phyloP scores from a whole-genome alignment of 1,140 invertebrate species.

The Antheraea mylitta region DNA sequence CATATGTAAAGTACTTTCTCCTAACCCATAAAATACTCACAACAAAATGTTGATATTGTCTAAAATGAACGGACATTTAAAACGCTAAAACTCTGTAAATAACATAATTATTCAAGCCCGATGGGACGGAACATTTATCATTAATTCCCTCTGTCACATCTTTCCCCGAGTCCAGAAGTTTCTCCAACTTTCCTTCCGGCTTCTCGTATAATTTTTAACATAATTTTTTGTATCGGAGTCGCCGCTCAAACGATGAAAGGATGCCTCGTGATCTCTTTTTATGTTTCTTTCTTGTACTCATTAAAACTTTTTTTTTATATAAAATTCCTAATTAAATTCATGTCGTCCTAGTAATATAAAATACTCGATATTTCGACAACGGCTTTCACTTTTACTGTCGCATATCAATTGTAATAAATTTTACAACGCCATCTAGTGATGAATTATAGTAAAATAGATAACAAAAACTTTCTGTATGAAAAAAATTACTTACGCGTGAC shows the following conservation, averaged over 20 bases:
- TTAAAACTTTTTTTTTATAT: too few species aligned
- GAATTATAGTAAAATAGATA: too few species aligned
- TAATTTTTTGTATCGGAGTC: constrained; percentile 10
- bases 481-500: too few species aligned
- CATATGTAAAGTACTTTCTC: neutral
- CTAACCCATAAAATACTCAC: neutral
- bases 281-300: neutral
- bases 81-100: neutral
- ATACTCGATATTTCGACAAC: too few species aligned
- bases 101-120: constrained; percentile 11
- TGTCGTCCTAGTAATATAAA: too few species aligned
- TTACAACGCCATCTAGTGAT: too few species aligned
- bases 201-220: constrained; percentile 13
- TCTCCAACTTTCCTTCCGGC: constrained; percentile 2
- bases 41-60: neutral
- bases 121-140: constrained; percentile 13
- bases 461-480: too few species aligned
- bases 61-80: neutral
- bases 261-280: neutral
- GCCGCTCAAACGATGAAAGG: neutral
- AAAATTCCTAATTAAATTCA: too few species aligned
- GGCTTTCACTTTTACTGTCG: too few species aligned
- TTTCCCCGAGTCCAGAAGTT: constrained; percentile 2
- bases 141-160: constrained; percentile 10
- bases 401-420: too few species aligned